phyloP scores from a whole-genome alignment of 2,113 vertebrate species.

The Istiophorus platypterus region DNA sequence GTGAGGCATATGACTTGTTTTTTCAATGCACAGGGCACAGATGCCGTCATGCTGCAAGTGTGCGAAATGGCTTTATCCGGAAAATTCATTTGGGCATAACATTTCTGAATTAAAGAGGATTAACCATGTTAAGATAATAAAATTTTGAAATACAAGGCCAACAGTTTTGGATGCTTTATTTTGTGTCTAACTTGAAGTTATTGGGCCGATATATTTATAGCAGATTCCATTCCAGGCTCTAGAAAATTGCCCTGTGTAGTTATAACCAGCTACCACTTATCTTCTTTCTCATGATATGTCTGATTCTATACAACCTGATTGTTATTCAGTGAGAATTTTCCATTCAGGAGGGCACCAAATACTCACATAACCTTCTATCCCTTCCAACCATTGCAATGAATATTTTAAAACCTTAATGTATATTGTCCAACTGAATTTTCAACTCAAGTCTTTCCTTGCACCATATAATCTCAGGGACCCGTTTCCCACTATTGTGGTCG shows the following conservation, averaged over 20 bases:
- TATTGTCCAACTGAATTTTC: slow-evolving; percentile 89
- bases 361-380: slow-evolving; percentile 88
- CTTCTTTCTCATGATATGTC: slow-evolving; percentile 68
- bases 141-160: not conserved
- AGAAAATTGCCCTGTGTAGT: slow-evolving; percentile 5
- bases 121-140: not conserved
- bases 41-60: slow-evolving; percentile 68
- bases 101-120: slow-evolving; percentile 22
- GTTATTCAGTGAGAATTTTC: slow-evolving; percentile 92
- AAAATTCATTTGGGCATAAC: slow-evolving; percentile 61
- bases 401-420: slow-evolving; percentile 95
- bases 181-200: slow-evolving; percentile 14
- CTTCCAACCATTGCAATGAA: slow-evolving; percentile 92
- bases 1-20: slow-evolving; percentile 65
- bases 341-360: slow-evolving; percentile 90
- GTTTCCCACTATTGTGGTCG: slow-evolving; percentile 90
- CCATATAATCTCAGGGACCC: slow-evolving; percentile 86
- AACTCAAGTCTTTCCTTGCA: slow-evolving; percentile 89
- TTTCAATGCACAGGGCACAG: slow-evolving; percentile 59
- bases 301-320: slow-evolving; percentile 83
- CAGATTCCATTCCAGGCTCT: slow-evolving; percentile 29
- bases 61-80: slow-evolving; percentile 55
- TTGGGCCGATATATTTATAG: slow-evolving; percentile 19
- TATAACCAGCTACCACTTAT: slow-evolving; percentile 58
- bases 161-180: not conserved